Conservation (phyloP, 2,888 invertebrate species). For the Perithous albicinctus region DNA sequence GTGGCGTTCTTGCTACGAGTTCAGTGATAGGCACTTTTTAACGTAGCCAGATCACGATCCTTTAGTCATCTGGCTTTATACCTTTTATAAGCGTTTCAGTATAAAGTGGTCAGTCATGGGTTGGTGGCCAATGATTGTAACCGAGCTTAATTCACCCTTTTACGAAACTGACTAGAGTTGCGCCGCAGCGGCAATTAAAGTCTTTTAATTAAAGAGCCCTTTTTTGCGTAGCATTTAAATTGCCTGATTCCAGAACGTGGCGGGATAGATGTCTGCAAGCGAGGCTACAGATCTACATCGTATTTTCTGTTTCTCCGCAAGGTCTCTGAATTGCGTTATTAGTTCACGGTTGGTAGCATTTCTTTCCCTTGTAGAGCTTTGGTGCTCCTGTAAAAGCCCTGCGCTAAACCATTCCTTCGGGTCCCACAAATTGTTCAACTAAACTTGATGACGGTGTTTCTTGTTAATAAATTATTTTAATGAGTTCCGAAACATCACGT, state of each 20-base stretch:
- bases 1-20: neutral
- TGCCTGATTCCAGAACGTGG: constrained; percentile 78
- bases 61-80: neutral
- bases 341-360: neutral
- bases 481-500: neutral
- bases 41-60: neutral
- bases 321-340: neutral
- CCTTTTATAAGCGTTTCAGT: neutral
- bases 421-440: constrained; percentile 39
- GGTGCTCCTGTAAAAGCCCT: neutral
- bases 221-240: constrained; percentile 82
- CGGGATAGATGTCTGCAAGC: constrained; percentile 2
- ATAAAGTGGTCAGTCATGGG: constrained; percentile 1
- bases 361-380: constrained; percentile 13
- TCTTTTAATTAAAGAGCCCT: constrained; percentile 81
- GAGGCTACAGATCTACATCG: constrained; percentile 6
- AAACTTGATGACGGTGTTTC: constrained; percentile 12
- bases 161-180: constrained; percentile 35
- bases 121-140: constrained; percentile 16
- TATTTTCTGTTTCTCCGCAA: constrained; percentile 29
- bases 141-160: neutral
- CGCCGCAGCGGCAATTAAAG: constrained; percentile 77
- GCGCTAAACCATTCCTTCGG: constrained; percentile 13
- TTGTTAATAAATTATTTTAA: neutral
- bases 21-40: constrained; percentile 30